phyloP scores from a whole-genome alignment of 2,888 invertebrate genomes.

The Dicyrtoma fusca region DNA sequence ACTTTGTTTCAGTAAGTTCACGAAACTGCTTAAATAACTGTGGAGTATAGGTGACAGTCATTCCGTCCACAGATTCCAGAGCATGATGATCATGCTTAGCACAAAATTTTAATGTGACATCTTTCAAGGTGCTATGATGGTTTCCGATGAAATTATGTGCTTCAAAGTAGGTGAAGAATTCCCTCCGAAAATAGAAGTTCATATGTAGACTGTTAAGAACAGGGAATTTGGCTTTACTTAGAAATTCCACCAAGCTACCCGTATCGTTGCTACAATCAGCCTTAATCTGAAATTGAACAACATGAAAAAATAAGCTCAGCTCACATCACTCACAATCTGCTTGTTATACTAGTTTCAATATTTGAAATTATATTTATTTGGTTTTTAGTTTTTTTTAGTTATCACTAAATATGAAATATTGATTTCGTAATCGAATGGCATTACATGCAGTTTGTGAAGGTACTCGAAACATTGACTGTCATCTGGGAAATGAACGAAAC shows the following conservation, averaged over 20 bases:
- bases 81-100: constrained; percentile 11
- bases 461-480: background rate
- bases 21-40: constrained; percentile 5
- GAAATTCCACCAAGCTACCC: constrained; percentile 6
- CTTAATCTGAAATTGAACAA: too few species aligned
- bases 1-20: background rate
- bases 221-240: constrained; percentile 2
- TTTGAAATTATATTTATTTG: too few species aligned
- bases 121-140: constrained; percentile 1
- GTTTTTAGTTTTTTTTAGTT: too few species aligned
- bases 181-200: constrained; percentile 16
- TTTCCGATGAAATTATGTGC: constrained; percentile 18
- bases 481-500: background rate
- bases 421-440: too few species aligned
- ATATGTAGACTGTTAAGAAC: background rate
- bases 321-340: too few species aligned
- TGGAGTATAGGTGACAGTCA: background rate
- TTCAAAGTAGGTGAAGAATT: constrained; percentile 11
- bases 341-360: too few species aligned
- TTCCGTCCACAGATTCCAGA: background rate
- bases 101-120: background rate
- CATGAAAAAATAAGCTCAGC: too few species aligned
- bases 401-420: too few species aligned
- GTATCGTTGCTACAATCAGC: background rate
- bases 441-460: too few species aligned